Evolutionary conservation across 2,888 invertebrate species (phyloP), one percentile per base, ranked within the genome.

Genomic region (Cenopis cana): DNA sequence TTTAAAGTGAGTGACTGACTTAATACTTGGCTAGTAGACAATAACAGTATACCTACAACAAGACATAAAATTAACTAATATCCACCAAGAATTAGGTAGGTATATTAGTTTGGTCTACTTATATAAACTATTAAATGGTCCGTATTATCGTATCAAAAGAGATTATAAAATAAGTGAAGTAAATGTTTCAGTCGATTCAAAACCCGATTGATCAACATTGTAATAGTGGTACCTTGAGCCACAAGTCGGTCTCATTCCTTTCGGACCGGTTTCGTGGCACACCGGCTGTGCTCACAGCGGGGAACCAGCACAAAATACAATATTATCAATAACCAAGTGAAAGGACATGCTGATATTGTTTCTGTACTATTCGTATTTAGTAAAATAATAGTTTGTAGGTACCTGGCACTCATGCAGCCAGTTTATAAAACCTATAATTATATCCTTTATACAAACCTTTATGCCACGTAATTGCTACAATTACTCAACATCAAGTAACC

Each of bases 121-220:
- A n/a, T n/a, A n/a, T 49, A n/a, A 12, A 54, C 24, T 14, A 6
- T 6, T 54, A 54, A 52, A 20, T 24, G 12, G 14, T 24, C 52
- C 6, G 12, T 1, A 46, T 14, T 38, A 12, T 20, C 50, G 12
- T 33, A 24, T 62, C 17, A 62, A 36, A 46, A 33, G 18, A 80
- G 81, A 77, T 77, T 29, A 20, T 20, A 36, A 79, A 82, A 82
- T 80, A 80, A 79, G 79, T 79, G 77, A 83, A 82, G 83, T 78
- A 78, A 85, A 84, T 72, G 85, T 82, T 85, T 85, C 86, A 81
- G 85, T 82, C 81, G 84, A 85, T 87, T 85, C 85, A 86, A 91
- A 90, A 90, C 87, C 84, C 86, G 87, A 91, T 93, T 91, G 90
- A 91, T 91, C 90, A 91, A 90, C 88, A 89, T 90, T 89, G 89